phyloP scores from a whole-genome alignment of 2,888 invertebrate species.

The Hirudinaria manillensis region DNA sequence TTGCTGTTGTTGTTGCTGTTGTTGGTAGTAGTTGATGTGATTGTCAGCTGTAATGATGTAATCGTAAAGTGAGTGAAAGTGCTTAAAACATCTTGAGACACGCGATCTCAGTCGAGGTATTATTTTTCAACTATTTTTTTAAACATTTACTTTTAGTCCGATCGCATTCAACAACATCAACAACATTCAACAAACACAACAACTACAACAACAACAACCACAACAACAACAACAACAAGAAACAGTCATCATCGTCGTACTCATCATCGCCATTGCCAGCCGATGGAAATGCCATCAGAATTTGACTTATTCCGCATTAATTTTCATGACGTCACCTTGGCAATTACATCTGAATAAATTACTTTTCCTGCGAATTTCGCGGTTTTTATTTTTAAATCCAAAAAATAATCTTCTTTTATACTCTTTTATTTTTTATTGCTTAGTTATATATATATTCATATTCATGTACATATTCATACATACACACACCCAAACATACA shows the following conservation, averaged over 20 bases:
- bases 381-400: too few species aligned
- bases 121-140: neutral
- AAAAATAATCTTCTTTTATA: too few species aligned
- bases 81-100: neutral
- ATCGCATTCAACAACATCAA: too few species aligned
- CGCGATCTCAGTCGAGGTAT: neutral
- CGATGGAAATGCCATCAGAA: neutral
- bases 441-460: too few species aligned
- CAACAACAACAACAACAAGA: slow-evolving; percentile 5
- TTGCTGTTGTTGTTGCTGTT: neutral
- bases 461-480: too few species aligned
- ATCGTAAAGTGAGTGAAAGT: too few species aligned
- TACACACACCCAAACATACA: too few species aligned
- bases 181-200: neutral
- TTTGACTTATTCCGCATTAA: neutral
- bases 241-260: slow-evolving; percentile 4
- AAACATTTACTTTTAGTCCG: neutral
- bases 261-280: neutral
- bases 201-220: neutral
- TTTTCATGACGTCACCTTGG: neutral
- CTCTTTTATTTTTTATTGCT: too few species aligned
- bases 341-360: too few species aligned
- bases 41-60: too few species aligned
- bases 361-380: too few species aligned
- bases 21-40: neutral